Percentiles rank a stretch among this genome's conserved stretches.
Conservation (phyloP, 2,888 invertebrate genomes). For the Xanthorhoe designata region DNA sequence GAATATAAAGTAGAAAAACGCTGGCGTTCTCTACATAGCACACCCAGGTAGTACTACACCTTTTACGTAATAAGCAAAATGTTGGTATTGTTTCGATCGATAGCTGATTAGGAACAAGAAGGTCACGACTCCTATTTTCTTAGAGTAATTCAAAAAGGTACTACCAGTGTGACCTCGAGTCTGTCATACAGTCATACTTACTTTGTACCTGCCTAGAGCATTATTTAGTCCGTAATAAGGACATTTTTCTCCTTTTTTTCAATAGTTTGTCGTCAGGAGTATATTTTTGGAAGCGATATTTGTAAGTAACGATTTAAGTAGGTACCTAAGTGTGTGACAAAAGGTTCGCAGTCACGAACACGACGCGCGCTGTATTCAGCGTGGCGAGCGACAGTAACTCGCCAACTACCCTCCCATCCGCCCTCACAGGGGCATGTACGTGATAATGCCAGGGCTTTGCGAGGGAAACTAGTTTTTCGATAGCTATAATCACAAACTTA, state of each 20-base stretch:
- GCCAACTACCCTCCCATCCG: slow-evolving; percentile 15
- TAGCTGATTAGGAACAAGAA: too few relatives aligned
- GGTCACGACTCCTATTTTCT: too few relatives aligned
- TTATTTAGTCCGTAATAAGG: neutral
- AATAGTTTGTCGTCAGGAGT: neutral
- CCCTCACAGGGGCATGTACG: slow-evolving; percentile 23
- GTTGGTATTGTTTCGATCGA: too few relatives aligned
- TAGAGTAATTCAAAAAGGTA: too few relatives aligned
- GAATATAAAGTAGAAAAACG: too few relatives aligned
- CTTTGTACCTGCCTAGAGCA: too few relatives aligned
- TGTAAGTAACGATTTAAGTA: neutral
- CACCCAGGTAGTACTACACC: too few relatives aligned
- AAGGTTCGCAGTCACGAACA: slow-evolving; percentile 17
- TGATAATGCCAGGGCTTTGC: slow-evolving; percentile 31
- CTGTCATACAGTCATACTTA: too few relatives aligned
- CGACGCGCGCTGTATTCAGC: slow-evolving; percentile 27
- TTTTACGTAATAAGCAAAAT: too few relatives aligned
- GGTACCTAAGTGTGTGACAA: neutral
- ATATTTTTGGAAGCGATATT: neutral
- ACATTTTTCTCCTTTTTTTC: neutral
- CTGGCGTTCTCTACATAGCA: too few relatives aligned
- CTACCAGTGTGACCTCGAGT: too few relatives aligned
- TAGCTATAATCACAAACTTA: slow-evolving; percentile 20
- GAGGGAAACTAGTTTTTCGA: slow-evolving; percentile 25
- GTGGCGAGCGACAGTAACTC: slow-evolving; percentile 23